These are phyloP conservation scores for Seriola quinqueradiata DNA, from an alignment of 2,113 vertebrate species.

Conservation along the genomic window DNA sequence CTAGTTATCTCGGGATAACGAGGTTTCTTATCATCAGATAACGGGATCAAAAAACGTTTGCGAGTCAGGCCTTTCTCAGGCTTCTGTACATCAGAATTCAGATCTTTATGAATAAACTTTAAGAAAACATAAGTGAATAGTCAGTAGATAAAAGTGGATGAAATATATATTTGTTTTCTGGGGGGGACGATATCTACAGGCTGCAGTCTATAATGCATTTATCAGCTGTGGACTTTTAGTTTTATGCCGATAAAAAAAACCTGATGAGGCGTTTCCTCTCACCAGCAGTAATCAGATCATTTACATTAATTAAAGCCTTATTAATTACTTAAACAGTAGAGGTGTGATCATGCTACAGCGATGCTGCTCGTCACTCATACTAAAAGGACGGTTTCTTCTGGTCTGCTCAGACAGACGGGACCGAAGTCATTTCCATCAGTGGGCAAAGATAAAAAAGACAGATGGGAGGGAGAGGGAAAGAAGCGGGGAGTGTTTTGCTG, in stretches of 20 bases:
- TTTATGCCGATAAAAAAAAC: background rate
- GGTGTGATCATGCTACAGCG: background rate
- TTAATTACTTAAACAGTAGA: background rate
- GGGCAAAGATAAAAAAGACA: constrained; percentile 20
- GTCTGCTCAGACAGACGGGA: constrained; percentile 2
- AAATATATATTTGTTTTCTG: no score
- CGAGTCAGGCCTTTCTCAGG: no score
- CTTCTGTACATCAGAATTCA: no score
- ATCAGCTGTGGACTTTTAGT: background rate
- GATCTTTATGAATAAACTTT: no score
- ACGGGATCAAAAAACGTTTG: no score
- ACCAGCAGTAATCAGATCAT: background rate
- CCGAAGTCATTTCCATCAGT: constrained; percentile 12
- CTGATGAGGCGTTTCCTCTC: background rate
- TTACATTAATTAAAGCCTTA: constrained; percentile 13
- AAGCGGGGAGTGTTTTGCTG: constrained; percentile 8
- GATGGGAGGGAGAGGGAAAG: constrained; percentile 20
- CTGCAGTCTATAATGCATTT: background rate
- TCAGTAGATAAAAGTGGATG: no score
- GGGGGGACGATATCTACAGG: no score
- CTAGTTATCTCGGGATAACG: no score
- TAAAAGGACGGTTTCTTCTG: background rate
- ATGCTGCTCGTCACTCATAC: background rate
- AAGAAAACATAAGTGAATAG: no score
- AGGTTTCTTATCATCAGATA: no score